phyloP scores from a whole-genome alignment of 2,888 invertebrate genomes.

The Pristionchus entomophagus region DNA sequence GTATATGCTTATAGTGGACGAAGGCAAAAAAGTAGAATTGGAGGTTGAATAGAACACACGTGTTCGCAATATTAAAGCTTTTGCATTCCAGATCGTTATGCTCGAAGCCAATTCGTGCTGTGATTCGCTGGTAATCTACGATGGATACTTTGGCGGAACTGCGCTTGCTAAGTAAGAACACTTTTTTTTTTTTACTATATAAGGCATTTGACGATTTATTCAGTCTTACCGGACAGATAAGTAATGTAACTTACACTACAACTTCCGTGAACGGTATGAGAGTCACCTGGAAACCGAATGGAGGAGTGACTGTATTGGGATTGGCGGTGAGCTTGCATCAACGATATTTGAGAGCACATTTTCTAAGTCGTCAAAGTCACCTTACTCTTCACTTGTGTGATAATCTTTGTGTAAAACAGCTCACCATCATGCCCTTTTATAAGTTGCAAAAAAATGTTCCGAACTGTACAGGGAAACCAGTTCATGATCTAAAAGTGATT shows the following conservation, averaged over 20 bases:
- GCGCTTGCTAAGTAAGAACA: background rate
- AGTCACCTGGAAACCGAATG: constrained; percentile 1
- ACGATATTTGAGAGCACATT: no score
- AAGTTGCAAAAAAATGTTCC: no score
- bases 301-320: background rate
- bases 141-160: background rate
- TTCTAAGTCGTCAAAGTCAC: no score
- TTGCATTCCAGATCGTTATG: no score
- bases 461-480: no score
- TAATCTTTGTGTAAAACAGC: no score
- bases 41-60: background rate
- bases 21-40: background rate
- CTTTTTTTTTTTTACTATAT: no score
- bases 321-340: background rate
- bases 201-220: background rate
- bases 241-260: background rate
- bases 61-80: no score
- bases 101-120: background rate
- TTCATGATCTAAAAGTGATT: no score
- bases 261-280: background rate
- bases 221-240: background rate
- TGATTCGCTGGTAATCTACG: background rate
- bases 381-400: no score
- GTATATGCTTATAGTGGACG: background rate
- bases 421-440: no score